phyloP scores from a whole-genome alignment of 2,797 vertebrate genomes.

The Nasua narica region DNA sequence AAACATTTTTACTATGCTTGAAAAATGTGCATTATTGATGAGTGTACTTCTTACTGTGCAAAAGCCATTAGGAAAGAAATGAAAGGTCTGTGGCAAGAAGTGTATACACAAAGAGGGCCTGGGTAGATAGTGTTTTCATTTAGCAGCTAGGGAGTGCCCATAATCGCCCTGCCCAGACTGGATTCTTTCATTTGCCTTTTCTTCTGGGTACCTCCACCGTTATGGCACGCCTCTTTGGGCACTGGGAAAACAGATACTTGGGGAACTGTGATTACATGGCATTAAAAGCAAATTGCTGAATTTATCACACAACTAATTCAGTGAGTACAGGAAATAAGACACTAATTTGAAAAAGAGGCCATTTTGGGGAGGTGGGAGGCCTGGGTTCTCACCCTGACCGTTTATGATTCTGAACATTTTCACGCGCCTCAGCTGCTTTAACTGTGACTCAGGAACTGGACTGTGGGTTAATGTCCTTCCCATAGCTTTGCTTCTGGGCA shows the following conservation, averaged over 20 bases:
- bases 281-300: neutral
- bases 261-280: neutral
- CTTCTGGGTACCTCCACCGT: neutral
- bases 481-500: neutral
- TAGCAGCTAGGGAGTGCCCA: neutral
- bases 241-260: neutral
- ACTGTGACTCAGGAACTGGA: neutral
- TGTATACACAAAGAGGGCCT: neutral
- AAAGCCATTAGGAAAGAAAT: slow-evolving; percentile 66
- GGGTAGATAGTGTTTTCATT: neutral
- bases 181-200: neutral
- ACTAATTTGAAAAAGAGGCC: neutral
- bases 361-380: neutral
- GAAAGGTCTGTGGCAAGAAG: slow-evolving; percentile 65
- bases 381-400: neutral
- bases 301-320: neutral
- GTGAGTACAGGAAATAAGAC: neutral
- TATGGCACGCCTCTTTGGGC: neutral
- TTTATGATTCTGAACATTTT: neutral
- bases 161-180: neutral
- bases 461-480: neutral
- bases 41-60: slow-evolving; percentile 63
- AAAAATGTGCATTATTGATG: slow-evolving; percentile 71
- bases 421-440: neutral
- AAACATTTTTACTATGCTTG: slow-evolving; percentile 65